Evolutionary conservation across 2,888 invertebrate species (phyloP).

Genomic region (Eristalis tenax): DNA sequence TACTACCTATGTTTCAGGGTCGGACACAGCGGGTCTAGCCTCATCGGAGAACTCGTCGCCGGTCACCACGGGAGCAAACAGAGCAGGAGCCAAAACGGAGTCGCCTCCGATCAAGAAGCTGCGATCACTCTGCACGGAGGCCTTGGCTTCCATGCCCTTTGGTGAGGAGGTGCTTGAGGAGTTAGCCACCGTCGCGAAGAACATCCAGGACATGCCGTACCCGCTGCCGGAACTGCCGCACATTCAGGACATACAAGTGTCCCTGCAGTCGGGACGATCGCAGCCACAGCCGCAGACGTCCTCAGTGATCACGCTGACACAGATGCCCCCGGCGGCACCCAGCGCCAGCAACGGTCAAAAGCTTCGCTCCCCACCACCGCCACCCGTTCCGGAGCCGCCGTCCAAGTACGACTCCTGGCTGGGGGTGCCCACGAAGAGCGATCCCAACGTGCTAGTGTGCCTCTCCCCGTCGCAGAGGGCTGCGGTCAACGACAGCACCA

Average conservation of each 20-base stretch:
- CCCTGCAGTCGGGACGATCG: conserved; percentile 53
- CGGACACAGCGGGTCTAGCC: conserved; percentile 50
- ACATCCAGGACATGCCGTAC: conserved; percentile 81
- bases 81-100: conserved; percentile 71
- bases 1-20: conserved; percentile 77
- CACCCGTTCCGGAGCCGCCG: conserved; percentile 71
- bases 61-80: conserved; percentile 38
- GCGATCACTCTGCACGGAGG: conserved; percentile 85
- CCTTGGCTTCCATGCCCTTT: conserved; percentile 86
- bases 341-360: conserved; percentile 36
- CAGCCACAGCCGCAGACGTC: conserved; percentile 17
- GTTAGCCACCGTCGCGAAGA: conserved; percentile 85
- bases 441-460: conserved; percentile 85
- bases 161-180: conserved; percentile 87
- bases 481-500: conserved; percentile 78
- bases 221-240: conserved; percentile 82
- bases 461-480: conserved; percentile 87
- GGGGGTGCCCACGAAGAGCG: conserved; percentile 84
- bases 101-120: conserved; percentile 82
- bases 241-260: conserved; percentile 81
- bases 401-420: conserved; percentile 82
- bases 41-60: conserved; percentile 57
- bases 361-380: conserved; percentile 66
- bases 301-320: conserved; percentile 44
- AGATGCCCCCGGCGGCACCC: conserved; percentile 47